Evolutionary conservation across 2,113 vertebrate species (phyloP), one percentile per base, ranked within the genome.

Genomic region (Dromiciops gliroides): DNA sequence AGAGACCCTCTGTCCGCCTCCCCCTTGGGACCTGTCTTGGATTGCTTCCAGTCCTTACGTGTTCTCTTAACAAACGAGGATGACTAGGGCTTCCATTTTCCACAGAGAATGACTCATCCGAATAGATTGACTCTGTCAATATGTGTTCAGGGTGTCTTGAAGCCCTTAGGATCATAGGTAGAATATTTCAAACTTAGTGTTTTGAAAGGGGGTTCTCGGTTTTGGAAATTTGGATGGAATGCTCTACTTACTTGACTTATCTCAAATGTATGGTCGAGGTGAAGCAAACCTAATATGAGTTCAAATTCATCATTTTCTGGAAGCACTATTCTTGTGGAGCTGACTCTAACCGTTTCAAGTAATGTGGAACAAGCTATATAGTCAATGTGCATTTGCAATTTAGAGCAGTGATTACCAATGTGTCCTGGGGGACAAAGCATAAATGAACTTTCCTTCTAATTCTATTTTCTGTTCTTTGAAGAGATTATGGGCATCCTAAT

Each of bases 261-360:
- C 97, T 92, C 95, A 94, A 93, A 37, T 96, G 96, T 97, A 93
- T 93, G 92, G 52, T 51, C 24, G 93, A 96, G 98, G 93, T 89
- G 90, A 96, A 98, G 95, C 89, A 90, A 90, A 67, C 31, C 90
- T 95, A 91, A 96, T 89, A 91, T 67, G 95, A 97, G 92, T 83
- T 83, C 67, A 90, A 83, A 94, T 90, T 56, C 51, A 91, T 95
- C 53, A 90, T 96, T 96, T 92, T 97, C 95, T 51, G 97, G 90
- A 51, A 97, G 96, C 92, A 92, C 60, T 96, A 53, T 94, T 28
- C 50, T 26, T 95, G 89, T 94, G 90, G 93, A 97, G 93, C 22
- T 60, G 50, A 94, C 97, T 56, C 90, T 22, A 90, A 94, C 90
- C 95, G 44, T 31, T 90, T 3, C 0, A 48, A 92, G 56, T 49